Evolutionary conservation across 2,888 invertebrate species (phyloP).

Genomic region (Caenorhabditis angaria): DNA sequence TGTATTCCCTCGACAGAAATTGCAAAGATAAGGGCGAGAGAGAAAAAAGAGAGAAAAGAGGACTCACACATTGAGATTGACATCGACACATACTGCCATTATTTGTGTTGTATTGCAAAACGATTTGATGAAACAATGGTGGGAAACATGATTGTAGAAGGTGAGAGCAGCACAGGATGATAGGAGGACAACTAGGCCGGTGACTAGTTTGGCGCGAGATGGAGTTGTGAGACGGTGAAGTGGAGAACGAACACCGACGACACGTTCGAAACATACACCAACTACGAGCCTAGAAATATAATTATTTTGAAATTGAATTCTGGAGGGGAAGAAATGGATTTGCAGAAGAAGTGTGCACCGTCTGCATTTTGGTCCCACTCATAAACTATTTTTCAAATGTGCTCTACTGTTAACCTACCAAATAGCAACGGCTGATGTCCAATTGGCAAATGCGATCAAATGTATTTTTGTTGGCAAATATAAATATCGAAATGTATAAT

Average conservation of each 20-base stretch:
- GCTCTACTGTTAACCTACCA: constrained; percentile 59
- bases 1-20: no score
- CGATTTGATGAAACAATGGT: constrained; percentile 60
- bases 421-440: constrained; percentile 67
- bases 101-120: constrained; percentile 64
- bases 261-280: constrained; percentile 65
- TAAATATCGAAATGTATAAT: constrained; percentile 59
- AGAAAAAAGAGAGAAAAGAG: neutral
- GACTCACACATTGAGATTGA: constrained; percentile 56
- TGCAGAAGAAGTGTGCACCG: no score
- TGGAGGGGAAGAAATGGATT: neutral
- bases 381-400: no score
- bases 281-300: constrained; percentile 60
- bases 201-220: constrained; percentile 35
- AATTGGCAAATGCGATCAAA: constrained; percentile 65
- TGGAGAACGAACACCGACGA: constrained; percentile 66
- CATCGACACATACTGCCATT: constrained; percentile 57
- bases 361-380: no score
- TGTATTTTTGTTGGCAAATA: constrained; percentile 64
- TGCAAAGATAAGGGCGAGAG: neutral
- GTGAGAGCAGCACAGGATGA: constrained; percentile 56
- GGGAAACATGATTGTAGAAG: constrained; percentile 62
- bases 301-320: neutral
- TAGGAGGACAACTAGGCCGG: constrained; percentile 31
- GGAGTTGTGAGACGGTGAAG: constrained; percentile 49